Evolutionary conservation across 2,888 invertebrate species (phyloP).

Genomic region (Pheosia tremula): DNA sequence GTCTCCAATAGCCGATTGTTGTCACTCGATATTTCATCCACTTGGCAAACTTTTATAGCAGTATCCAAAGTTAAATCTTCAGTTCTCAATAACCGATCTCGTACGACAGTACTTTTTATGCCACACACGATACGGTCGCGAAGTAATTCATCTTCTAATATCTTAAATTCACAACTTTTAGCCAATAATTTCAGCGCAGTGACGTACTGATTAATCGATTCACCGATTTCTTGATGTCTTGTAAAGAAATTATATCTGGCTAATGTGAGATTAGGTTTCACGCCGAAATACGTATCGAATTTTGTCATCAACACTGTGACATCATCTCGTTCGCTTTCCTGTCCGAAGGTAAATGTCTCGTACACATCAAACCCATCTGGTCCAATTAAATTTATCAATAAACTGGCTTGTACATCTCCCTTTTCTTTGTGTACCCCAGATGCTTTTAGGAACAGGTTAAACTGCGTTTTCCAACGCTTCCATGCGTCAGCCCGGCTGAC

Average conservation of each 20-base stretch:
- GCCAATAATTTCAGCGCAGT: conserved; percentile 16
- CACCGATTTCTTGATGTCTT: conserved; percentile 7
- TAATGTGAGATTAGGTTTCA: conserved; percentile 5
- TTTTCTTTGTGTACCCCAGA: conserved; percentile 21
- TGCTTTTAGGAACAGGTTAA: conserved; percentile 8
- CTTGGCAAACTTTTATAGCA: conserved; percentile 22
- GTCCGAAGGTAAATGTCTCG: conserved; percentile 7
- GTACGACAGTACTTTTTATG: conserved; percentile 4
- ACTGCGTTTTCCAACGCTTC: conserved; percentile 10
- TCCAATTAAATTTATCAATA: conserved; percentile 10
- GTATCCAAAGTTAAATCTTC: conserved; percentile 18
- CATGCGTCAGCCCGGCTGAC: conserved; percentile 25
- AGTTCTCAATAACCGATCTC: conserved; percentile 17
- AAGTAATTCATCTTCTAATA: conserved; percentile 18
- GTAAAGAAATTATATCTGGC: conserved; percentile 9
- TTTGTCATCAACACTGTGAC: conserved; percentile 8
- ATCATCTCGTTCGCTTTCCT: conserved; percentile 8
- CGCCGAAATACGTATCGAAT: conserved; percentile 7
- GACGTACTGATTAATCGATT: conserved; percentile 13
- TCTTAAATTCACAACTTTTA: conserved; percentile 19
- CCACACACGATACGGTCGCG: conserved; percentile 26
- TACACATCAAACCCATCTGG: conserved; percentile 9
- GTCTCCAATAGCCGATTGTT: conserved; percentile 9
- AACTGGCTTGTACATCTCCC: conserved; percentile 12
- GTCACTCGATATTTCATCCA: conserved; percentile 19